phyloP scores from a whole-genome alignment of 1,140 invertebrate genomes.

The Cheumatopsyche charites region DNA sequence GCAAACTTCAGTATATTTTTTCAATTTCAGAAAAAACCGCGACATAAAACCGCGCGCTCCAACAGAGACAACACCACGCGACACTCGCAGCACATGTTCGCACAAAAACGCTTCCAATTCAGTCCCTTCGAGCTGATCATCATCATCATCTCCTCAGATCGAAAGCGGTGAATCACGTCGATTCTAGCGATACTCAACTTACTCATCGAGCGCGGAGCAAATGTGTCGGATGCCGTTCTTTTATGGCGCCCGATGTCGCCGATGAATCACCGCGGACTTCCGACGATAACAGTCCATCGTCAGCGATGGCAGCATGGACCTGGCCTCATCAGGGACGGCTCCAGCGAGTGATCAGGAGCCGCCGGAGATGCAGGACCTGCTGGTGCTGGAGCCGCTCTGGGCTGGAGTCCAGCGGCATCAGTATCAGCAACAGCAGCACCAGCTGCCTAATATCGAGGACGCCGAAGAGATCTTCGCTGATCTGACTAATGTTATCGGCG shows the following conservation, averaged over 20 bases:
- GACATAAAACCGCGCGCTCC: no score
- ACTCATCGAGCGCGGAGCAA: conserved; percentile 18
- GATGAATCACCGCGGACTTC: conserved; percentile 26
- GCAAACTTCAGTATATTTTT: no score
- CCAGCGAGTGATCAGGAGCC: not conserved
- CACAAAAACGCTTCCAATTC: no score
- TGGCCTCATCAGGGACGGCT: not conserved
- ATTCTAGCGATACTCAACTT: no score
- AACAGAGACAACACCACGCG: no score
- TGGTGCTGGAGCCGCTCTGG: conserved; percentile 38
- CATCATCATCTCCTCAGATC: no score
- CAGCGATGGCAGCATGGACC: conserved; percentile 34
- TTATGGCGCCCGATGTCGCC: not conserved
- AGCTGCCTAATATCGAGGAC: not conserved
- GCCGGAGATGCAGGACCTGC: conserved; percentile 32
- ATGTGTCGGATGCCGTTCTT: conserved; percentile 10
- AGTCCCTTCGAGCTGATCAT: no score
- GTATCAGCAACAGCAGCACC: conserved; percentile 1
- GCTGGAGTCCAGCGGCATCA: not conserved
- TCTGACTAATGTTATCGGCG: conserved; percentile 4
- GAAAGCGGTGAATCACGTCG: no score
- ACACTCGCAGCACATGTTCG: no score
- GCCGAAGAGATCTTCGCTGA: conserved; percentile 23
- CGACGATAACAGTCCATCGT: conserved; percentile 1
- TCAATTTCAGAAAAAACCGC: no score